Evolutionary conservation across 2,888 invertebrate genomes (phyloP).

Genomic region (Acleris emargana): DNA sequence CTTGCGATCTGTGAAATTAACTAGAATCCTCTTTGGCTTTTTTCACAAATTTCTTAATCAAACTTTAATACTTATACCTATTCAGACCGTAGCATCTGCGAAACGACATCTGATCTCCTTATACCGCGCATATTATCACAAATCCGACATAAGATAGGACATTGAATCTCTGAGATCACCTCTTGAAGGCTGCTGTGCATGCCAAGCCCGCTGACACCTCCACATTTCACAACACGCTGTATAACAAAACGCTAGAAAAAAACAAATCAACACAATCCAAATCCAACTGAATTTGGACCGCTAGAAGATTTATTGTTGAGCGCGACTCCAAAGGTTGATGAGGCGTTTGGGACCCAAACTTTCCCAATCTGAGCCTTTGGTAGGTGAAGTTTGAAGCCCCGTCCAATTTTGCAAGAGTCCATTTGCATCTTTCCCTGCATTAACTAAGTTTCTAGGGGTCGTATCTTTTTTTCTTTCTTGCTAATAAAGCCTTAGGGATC

Average conservation of each 20-base stretch:
- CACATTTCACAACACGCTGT: slow-evolving; percentile 56
- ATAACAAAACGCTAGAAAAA: slow-evolving; percentile 42
- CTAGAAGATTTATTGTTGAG: slow-evolving; percentile 40
- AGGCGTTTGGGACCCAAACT: slow-evolving; percentile 37
- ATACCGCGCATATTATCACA: slow-evolving; percentile 67
- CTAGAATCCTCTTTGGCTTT: slow-evolving; percentile 54
- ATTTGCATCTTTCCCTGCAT: slow-evolving; percentile 71
- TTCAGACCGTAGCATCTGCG: slow-evolving; percentile 46
- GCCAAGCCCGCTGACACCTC: slow-evolving; percentile 57
- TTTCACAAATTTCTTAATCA: slow-evolving; percentile 61
- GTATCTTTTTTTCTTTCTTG: slow-evolving; percentile 36
- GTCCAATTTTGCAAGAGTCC: slow-evolving; percentile 67
- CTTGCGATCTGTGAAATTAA: slow-evolving; percentile 61
- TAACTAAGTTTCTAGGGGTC: slow-evolving; percentile 51
- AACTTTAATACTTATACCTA: slow-evolving; percentile 61
- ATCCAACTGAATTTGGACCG: slow-evolving; percentile 37
- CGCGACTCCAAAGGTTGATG: slow-evolving; percentile 8
- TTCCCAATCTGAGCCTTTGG: slow-evolving; percentile 54
- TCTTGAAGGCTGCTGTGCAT: slow-evolving; percentile 56
- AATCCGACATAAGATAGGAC: slow-evolving; percentile 64
- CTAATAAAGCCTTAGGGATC: slow-evolving; percentile 20
- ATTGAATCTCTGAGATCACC: slow-evolving; percentile 53
- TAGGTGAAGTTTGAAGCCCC: slow-evolving; percentile 68
- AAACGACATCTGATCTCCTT: slow-evolving; percentile 58
- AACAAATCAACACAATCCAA: slow-evolving; percentile 38